A percentile compares a stretch with the other conserved stretches of the same genome.
Conservation (phyloP, 2,797 vertebrate species). For the Monodelphis domestica region DNA sequence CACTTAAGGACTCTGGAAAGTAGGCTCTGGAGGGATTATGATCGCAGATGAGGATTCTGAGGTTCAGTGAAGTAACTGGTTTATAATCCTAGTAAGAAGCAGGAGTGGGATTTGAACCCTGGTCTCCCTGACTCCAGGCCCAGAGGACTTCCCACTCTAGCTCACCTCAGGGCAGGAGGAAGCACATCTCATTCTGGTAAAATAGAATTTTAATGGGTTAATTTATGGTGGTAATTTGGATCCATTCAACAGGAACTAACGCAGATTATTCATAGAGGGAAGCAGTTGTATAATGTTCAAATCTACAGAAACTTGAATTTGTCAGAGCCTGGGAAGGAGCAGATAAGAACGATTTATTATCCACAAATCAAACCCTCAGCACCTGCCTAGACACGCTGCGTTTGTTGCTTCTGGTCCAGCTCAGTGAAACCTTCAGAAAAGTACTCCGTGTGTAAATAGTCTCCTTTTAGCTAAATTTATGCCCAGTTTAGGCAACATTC, state of each 20-base stretch:
- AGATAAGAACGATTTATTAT: not conserved
- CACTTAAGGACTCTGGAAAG: not conserved
- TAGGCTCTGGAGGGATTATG: not conserved
- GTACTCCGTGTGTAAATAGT: not conserved
- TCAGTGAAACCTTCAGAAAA: not conserved
- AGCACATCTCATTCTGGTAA: not conserved
- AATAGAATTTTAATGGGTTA: not conserved
- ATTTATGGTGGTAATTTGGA: not conserved
- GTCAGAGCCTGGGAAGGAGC: too few species aligned
- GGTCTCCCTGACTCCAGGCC: not conserved
- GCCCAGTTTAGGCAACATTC: not conserved
- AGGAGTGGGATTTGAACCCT: not conserved
- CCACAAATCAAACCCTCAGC: not conserved
- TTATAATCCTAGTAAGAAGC: not conserved
- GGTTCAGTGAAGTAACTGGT: too few species aligned
- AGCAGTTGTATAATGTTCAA: not conserved
- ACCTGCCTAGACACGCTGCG: not conserved
- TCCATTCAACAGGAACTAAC: not conserved
- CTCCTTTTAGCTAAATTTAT: not conserved
- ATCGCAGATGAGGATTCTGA: not conserved
- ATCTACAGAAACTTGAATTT: not conserved
- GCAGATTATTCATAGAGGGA: not conserved
- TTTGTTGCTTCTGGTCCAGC: not conserved
- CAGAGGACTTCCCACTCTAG: not conserved
- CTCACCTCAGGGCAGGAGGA: not conserved